Evolutionary conservation across 2,113 vertebrate species (phyloP).

Genomic region (Ochotona curzoniae): DNA sequence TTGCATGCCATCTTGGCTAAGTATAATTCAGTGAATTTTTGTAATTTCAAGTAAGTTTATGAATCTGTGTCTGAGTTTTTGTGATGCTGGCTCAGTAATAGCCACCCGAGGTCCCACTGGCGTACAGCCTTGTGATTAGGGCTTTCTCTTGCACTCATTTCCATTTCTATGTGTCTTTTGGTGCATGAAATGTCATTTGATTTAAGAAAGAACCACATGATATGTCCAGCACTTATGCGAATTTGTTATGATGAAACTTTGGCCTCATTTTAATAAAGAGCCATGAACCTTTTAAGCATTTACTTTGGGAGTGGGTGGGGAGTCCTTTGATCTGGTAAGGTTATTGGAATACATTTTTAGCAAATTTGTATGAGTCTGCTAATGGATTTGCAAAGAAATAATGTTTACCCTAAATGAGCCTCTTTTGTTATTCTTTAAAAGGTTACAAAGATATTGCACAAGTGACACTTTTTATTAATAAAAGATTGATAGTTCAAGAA

Average conservation of each 20-base stretch:
- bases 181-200: background rate
- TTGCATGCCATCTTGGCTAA: background rate
- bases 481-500: background rate
- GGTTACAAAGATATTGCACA: background rate
- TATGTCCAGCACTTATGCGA: background rate
- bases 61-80: slow-evolving; percentile 16
- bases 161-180: slow-evolving; percentile 33
- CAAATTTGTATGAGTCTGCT: background rate
- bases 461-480: background rate
- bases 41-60: background rate
- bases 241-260: background rate
- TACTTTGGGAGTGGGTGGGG: background rate
- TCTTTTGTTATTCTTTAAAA: background rate
- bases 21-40: background rate
- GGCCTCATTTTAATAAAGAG: background rate
- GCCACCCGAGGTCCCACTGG: background rate
- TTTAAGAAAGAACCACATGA: background rate
- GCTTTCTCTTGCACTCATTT: slow-evolving; percentile 2
- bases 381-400: background rate
- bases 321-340: background rate
- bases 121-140: background rate
- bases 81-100: background rate
- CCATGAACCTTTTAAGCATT: background rate
- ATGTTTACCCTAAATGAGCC: background rate
- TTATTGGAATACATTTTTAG: background rate